Evolutionary conservation across 2,888 invertebrate species (phyloP), one percentile per base, ranked within the genome.

Genomic region (Nomada fabriciana): DNA sequence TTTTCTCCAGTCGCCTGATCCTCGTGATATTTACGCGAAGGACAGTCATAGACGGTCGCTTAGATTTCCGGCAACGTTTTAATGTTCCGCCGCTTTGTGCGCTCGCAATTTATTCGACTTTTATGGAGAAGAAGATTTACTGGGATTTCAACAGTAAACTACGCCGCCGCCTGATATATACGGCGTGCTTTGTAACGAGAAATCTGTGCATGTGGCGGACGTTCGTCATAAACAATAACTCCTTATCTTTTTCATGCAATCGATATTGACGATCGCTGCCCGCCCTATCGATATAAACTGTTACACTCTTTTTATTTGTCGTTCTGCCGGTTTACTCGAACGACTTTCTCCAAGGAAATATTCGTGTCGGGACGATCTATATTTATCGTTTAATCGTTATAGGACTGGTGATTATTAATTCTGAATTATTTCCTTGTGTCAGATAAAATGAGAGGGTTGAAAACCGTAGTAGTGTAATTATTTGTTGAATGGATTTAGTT

Each of bases 101-200:
- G 80, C 85, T 78, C 83, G 86, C 88, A 85, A 89, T 90, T 91
- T 89, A 85, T 89, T 87, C 89, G 88, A 90, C 90, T 91, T 93
- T 92, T 91, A 92, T 91, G 86, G 89, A 89, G 90, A 91, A 85
- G 75, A 90, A 88, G 89, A 92, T 92, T 92, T 91, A 92, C 88
- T 88, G 76, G 80, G 82, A 88, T 89, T 91, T 90, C 88, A 89
- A 88, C 89, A 86, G 88, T 80, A 84, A 82, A 74, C 80, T 52
- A 20, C 57, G 23, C 18, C 59, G 50, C 15, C 25, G 61, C n/a
- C 11, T 65, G 65, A 74, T 60, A 29, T 29, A 29, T 11, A 50
- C 52, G 15, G 29, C 84, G 43, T 57, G n/a, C 47, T 57, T 43
- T 68, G 55, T 68, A 55, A 57, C 72, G 64, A 76, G 64, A 52